Conservation (phyloP, 2,888 invertebrate species). For the Pinctada fucata region DNA sequence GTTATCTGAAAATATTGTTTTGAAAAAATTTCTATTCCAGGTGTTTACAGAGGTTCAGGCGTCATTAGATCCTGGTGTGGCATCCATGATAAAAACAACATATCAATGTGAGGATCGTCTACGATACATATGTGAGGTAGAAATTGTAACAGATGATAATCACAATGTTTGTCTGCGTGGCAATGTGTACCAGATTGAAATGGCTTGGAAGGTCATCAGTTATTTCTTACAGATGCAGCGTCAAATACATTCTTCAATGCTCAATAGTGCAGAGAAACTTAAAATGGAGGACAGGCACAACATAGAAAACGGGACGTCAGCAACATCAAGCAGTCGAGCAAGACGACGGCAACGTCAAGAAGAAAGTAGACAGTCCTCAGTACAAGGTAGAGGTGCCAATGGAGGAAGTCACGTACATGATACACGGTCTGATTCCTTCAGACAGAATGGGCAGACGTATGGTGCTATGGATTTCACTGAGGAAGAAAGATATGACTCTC, state of each 20-base stretch:
- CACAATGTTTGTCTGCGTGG: conserved; percentile 39
- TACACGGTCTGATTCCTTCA: background rate
- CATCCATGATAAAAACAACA: conserved; percentile 41
- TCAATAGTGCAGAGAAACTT: background rate
- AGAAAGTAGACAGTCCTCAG: background rate
- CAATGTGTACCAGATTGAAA: conserved; percentile 54
- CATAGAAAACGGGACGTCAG: conserved; percentile 6
- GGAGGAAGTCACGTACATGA: background rate
- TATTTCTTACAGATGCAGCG: conserved; percentile 21
- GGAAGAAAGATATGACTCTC: background rate
- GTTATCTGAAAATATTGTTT: no score
- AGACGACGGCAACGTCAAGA: background rate
- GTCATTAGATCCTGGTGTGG: conserved; percentile 41
- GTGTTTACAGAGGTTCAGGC: conserved; percentile 47
- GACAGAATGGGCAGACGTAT: background rate
- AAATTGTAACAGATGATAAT: conserved; percentile 32
- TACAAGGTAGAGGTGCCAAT: background rate
- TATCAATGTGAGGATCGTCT: conserved; percentile 41
- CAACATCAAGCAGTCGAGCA: background rate
- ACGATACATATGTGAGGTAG: conserved; percentile 33
- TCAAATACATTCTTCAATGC: conserved; percentile 28
- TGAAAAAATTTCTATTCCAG: conserved; percentile 31
- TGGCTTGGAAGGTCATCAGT: conserved; percentile 47
- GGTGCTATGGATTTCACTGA: background rate
- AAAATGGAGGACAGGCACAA: background rate